Base-by-base conservation (phyloP, 2,888 invertebrate genomes). In the Pogonocherus hispidulus region DNA sequence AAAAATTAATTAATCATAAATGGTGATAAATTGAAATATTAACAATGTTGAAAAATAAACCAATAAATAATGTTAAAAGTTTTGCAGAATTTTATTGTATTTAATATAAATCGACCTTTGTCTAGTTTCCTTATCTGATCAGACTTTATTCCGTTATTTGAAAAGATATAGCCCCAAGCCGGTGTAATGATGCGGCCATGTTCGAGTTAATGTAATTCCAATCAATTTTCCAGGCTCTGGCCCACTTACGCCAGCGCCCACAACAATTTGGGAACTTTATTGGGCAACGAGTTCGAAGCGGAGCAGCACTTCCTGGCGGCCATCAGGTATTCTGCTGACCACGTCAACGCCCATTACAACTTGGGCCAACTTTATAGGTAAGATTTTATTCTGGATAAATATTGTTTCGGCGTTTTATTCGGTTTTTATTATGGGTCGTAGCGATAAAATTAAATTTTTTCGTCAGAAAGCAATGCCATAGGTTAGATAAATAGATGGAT, bases 181-280 rank as follows among this genome's bases (percentile, higher is more conserved):
- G 27, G 27, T 27, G 27, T 27, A 27, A 27, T n/a, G 22, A 46
- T 16, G 35, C n/a, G 27, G 32, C 27, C 27, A 27, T 27, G 27
- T 52, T 59, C n/a, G 57, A 41, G 56, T 54, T 59, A 63, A 35
- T 44, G 46, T 32, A 27, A 18, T 54, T 65, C 23, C 65, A 41
- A 27, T 60, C 22, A 46, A 66, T 74, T 65, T 84, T 87, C 19
- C 87, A 95, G 95, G 81, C 84, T 95, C 51, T 95, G 94, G 93
- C 94, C 94, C 8, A 89, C 91, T 41, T 94, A 95, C 83, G 93
- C 95, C 4, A 94, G 94, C 80, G 94, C 95, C 0, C 94, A 94
- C 86, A 95, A 95, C 84, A 96, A 96, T 86, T 88, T 96, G 55
- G 96, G 94, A 19, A 95, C 94, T 1, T 84, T 95, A 72, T 89